Evolutionary conservation across 2,113 vertebrate species (phyloP), one percentile per base, ranked within the genome.

Genomic region (Henicopernis longicauda): DNA sequence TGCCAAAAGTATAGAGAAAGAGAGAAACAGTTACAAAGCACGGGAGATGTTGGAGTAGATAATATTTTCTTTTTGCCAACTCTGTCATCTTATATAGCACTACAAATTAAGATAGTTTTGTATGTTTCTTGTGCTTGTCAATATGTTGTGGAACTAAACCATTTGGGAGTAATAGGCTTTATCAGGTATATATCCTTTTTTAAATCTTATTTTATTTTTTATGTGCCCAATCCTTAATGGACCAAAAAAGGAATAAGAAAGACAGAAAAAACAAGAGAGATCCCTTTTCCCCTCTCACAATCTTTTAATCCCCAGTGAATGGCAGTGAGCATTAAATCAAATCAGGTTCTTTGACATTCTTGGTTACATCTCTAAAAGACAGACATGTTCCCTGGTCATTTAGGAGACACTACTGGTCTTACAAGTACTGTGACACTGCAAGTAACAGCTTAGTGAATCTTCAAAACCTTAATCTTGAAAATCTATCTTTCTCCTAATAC

Each of bases 271-370:
- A 52, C 31, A 8, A 12, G 32, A 95, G 42, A 93, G 47, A 89
- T 92, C 52, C 11, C 19, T 77, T 57, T 79, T 62, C 67, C 59
- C 83, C 88, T 92, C 66, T 81, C 86, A 80, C 42, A 79, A 52
- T 65, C 42, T 95, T 92, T 96, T 97, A 90, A 93, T 96, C 55
- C 10, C 81, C 79, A 80, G 78, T 86, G 86, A 85, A 96, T 72
- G 89, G 49, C 67, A 81, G 40, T 34, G 45, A 95, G 78, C 76
- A 67, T n/a, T 96, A 74, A 92, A 95, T 85, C 66, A 92, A 82
- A 96, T 73, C 91, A 86, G 76, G 71, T 67, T 95, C n/a, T 96
- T 93, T 93, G 83, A 94, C 82, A 73, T 63, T 94, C 62, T 69
- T 91, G 84, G 86, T 72, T 72, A 93, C 82, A 67, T 58, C 69